Base-by-base conservation (phyloP, 2,888 invertebrate genomes). In the Unio delphinus region DNA sequence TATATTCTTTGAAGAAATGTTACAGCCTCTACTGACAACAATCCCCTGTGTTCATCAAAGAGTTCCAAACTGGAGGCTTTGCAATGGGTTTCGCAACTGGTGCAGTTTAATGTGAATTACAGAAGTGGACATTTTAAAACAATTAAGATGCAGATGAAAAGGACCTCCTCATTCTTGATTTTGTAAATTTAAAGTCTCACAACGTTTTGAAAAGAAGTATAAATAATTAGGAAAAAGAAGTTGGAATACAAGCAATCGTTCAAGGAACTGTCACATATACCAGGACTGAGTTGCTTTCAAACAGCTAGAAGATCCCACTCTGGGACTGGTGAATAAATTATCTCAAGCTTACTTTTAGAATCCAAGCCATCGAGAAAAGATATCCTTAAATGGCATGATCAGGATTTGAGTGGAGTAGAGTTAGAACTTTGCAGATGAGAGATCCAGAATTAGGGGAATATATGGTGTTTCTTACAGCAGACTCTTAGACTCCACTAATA, bases 101-200 rank as follows among this genome's bases (percentile, higher is more conserved):
- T 45, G n/a, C 58, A 65, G 17, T 81, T 78, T 58, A 64, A 76
- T 60, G 72, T 79, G 20, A 73, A 59, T 8, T 64, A 64, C 20
- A 1, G 55, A 28, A 8, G 55, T 7, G 26, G 64, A 15, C 1
- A 55, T n/a, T 55, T 56, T 2, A 64, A 64, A 11, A 30, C 2
- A 64, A 26, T 55, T 56, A 56, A 23, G 64, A 64, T 28, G 55
- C 64, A 30, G 4, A 4, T 30, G 30, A 30, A 30, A 30, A 30
- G 30, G 30, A 7, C 0, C 30, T 30, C 30, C 30, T 30, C 30
- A 30, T 30, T 30, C 30, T 7, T 30, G 30, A 30, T 30, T 30
- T 30, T 30, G 4, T 30, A 30, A 30, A 30, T 30, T 30, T 7
- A 30, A 30, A 1, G 5, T 30, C 30, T 30, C 30, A 30, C 4